Evolutionary conservation across 1,140 invertebrate species (phyloP), one percentile per base, ranked within the genome.

Genomic region (Eriosoma lanigerum): DNA sequence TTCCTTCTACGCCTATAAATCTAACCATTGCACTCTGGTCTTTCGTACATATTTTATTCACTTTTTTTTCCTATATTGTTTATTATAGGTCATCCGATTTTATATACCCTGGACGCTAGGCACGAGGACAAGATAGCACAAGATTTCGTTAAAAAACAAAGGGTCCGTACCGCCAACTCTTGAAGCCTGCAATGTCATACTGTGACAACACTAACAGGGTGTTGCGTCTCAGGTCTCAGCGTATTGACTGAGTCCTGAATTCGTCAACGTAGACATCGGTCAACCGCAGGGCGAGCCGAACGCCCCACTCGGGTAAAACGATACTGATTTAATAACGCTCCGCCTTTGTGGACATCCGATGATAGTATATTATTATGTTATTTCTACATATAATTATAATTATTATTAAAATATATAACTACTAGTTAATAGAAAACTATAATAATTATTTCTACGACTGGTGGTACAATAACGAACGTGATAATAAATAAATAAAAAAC

Each of bases 121-220:
- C 89, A 89, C 24, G 92, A 92, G 84, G 96, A 98, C 87, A 93
- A 93, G 85, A 86, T 91, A 83, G 95, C 96, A 26, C 88, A 92
- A 83, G 95, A 97, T 82, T 97, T 97, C 88, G 92, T 96, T 19
- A 93, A 93, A 85, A 94, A 94, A 85, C 93, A 94, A 86, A 93
- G 91, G 85, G 85, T 89, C 83, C 87, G 92, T 84, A 89, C 92
- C 81, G 89, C 90, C 58, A 84, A 81, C 32, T 83, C 84, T 48
- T 85, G 70, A 81, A 24, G 26, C 46, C 38, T 5, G 3, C 68
- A 46, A 72, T 75, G 32, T 46, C 15, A 46, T n/a, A 13, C 38
- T 15, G 54, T 62, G 32, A 46, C 56, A 8, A 32, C 54, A 5
- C 50, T 78, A 48, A 62, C 75, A 78, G 75, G 75, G 75, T 78